Evolutionary conservation across 2,888 invertebrate species (phyloP).

Genomic region (Epicampocera succincta): DNA sequence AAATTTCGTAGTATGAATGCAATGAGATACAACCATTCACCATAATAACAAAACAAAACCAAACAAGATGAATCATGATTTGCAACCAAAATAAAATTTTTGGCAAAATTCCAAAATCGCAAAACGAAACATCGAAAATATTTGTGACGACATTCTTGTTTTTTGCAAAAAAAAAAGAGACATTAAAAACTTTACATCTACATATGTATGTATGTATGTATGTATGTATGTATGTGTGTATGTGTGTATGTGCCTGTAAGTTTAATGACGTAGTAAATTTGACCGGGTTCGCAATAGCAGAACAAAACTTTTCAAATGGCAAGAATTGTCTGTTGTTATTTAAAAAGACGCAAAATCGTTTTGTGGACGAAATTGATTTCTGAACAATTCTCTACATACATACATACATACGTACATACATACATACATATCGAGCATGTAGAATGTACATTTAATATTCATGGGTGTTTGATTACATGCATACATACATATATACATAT

Average conservation of each 20-base stretch:
- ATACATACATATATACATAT: neutral
- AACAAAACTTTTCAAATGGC: neutral
- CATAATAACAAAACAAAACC: neutral
- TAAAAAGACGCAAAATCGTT: neutral
- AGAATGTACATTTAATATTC: too few relatives aligned
- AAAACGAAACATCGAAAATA: slow-evolving; percentile 25
- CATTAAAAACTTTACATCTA: neutral
- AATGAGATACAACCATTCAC: neutral
- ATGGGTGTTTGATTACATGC: neutral
- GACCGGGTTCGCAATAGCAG: slow-evolving; percentile 6
- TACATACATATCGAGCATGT: too few relatives aligned
- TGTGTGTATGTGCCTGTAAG: slow-evolving; percentile 2
- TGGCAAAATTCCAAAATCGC: slow-evolving; percentile 65
- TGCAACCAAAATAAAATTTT: slow-evolving; percentile 40
- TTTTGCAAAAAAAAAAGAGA: neutral
- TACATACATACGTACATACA: neutral
- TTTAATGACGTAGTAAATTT: slow-evolving; percentile 52
- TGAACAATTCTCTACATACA: neutral
- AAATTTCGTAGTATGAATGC: slow-evolving; percentile 1
- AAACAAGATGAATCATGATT: slow-evolving; percentile 55
- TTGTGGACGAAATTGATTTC: slow-evolving; percentile 27
- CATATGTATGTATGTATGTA: too few relatives aligned
- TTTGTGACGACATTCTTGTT: slow-evolving; percentile 57
- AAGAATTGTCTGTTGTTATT: neutral
- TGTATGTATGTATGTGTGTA: too few relatives aligned